Evolutionary conservation across 1,140 invertebrate genomes (phyloP).

Genomic region (Heliconius hewitsoni): DNA sequence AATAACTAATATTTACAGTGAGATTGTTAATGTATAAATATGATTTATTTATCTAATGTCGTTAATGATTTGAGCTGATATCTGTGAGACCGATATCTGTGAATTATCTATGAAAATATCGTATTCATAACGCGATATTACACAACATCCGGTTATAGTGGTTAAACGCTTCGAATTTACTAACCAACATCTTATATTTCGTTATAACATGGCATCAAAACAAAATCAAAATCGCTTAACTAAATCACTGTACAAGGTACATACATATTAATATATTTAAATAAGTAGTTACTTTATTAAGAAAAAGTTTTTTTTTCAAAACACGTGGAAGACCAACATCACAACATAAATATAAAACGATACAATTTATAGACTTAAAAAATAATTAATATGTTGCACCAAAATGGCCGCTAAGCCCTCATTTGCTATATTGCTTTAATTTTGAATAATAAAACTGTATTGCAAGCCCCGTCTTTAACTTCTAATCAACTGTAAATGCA

Average conservation of each 20-base stretch:
- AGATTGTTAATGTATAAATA: conserved; percentile 77
- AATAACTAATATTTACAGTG: conserved; percentile 78
- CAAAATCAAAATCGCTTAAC: conserved; percentile 53
- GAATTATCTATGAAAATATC: conserved; percentile 45
- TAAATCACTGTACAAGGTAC: conserved; percentile 65
- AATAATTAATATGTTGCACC: conserved; percentile 46
- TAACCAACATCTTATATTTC: conserved; percentile 41
- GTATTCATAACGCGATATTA: conserved; percentile 47
- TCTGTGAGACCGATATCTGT: conserved; percentile 8
- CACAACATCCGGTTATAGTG: conserved; percentile 43
- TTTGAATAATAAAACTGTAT: conserved; percentile 34
- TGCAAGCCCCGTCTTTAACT: conserved; percentile 38
- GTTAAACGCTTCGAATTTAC: conserved; percentile 40
- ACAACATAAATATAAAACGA: conserved; percentile 78
- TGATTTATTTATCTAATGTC: conserved; percentile 78
- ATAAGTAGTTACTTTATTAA: conserved; percentile 74
- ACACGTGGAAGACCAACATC: conserved; percentile 78
- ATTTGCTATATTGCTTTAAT: conserved; percentile 35
- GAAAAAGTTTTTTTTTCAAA: conserved; percentile 50
- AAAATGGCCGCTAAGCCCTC: conserved; percentile 26
- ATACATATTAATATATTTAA: conserved; percentile 46
- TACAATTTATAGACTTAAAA: conserved; percentile 59
- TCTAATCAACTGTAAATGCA: conserved; percentile 42
- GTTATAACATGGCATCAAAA: conserved; percentile 61
- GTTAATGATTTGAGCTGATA: conserved; percentile 77